Base-by-base conservation (phyloP, 2,888 invertebrate genomes). In the Anthrax anthrax region DNA sequence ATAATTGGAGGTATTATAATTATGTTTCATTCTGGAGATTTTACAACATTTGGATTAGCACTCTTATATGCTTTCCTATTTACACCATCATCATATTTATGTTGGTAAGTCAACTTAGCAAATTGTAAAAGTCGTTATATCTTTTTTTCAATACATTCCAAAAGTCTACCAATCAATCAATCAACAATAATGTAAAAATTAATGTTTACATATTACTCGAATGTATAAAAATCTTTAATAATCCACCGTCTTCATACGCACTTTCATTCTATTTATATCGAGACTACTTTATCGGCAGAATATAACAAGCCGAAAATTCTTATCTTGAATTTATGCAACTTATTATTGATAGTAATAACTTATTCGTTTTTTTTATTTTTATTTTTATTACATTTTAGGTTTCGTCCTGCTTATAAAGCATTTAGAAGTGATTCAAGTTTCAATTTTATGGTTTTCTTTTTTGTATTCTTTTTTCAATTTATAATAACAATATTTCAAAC, bases 361-460 rank as follows among this genome's bases (percentile, higher is more conserved):
- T n/a, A n/a, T n/a, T n/a, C n/a, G n/a, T n/a, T n/a, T n/a, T n/a
- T n/a, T n/a, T n/a, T n/a, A n/a, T n/a, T n/a, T n/a, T n/a, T 18
- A 14, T 42, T 12, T 14, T 37, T 46, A 8, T 40, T 43, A n/a
- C 16, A 49, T 47, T n/a, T 39, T 47, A 68, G 69, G 68, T 99
- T 92, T 73, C 78, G 98, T 65, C 97, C 98, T 40, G 87, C 95
- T 50, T 99, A 99, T 73, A 97, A 97, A 73, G 98, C 97, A 52
- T 97, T 98, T 76, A 84, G 96, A 63, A 91, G 87, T 63, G 98
- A 98, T 72, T 96, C 95, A 57, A 97, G 97, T 4, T 94, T 98
- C 76, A 98, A 96, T 71, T 98, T 98, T 67, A 97, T 98, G 90
- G 89, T 96, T 46, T 98, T 94, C 74, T 98, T 98, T 78, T 94